A percentile compares a stretch with the other conserved stretches of the same genome.
phyloP scores from a whole-genome alignment of 53 echinoderm and acorn worm species.

The Patiria pectinifera region DNA sequence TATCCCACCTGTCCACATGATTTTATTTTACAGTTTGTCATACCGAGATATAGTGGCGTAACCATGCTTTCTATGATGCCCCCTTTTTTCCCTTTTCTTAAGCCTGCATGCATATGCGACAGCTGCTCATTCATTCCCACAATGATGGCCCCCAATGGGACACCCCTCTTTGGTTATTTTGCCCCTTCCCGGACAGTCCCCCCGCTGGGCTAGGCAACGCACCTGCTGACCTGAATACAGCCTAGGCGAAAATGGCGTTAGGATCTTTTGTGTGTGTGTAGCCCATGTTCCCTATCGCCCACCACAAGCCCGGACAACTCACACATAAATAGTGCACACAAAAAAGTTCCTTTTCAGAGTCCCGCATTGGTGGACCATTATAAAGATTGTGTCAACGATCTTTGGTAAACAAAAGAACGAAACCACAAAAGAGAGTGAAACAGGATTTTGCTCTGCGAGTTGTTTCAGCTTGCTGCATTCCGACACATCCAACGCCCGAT shows the following conservation, averaged over 20 bases:
- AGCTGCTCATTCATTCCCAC: conserved; percentile 13
- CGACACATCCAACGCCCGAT: not conserved
- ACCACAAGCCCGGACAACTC: not conserved
- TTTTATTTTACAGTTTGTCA: too few relatives aligned
- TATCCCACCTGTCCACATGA: too few relatives aligned
- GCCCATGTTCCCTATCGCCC: not conserved
- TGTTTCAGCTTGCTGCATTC: not conserved
- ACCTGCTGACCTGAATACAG: conserved; percentile 45
- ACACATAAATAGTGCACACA: not conserved
- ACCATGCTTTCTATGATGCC: not conserved
- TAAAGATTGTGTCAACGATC: too few relatives aligned
- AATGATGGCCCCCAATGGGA: not conserved
- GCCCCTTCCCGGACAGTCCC: conserved; percentile 4
- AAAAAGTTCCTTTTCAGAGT: too few relatives aligned
- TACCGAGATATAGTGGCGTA: too few relatives aligned
- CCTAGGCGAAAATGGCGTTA: conserved; percentile 50
- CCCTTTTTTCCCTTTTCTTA: not conserved
- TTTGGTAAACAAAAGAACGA: not conserved
- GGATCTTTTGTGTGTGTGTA: conserved; percentile 18
- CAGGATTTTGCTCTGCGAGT: not conserved
- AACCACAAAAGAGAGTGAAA: not conserved
- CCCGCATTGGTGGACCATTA: too few relatives aligned
- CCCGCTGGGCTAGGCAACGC: conserved; percentile 23
- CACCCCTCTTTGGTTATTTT: not conserved
- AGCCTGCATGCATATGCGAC: not conserved